Conservation (phyloP, 1,140 invertebrate genomes). For the Orchesella cincta region DNA sequence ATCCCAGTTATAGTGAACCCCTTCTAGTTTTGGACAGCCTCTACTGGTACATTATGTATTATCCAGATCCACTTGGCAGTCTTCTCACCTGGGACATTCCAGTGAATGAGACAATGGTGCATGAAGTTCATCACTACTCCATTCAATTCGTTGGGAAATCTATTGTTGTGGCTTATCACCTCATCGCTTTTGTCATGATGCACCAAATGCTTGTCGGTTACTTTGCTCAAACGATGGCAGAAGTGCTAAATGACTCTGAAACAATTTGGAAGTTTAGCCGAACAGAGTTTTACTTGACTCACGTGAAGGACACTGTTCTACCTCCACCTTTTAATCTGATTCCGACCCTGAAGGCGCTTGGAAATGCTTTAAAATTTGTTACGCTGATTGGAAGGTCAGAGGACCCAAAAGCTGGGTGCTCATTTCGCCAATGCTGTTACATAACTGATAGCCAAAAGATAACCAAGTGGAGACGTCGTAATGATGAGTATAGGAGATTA, state of each 20-base stretch:
- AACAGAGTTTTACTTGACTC: constrained; percentile 10
- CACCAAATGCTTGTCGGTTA: not conserved
- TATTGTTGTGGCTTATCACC: not conserved
- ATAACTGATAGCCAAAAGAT: not conserved
- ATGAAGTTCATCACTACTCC: constrained; percentile 14
- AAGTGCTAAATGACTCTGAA: not conserved
- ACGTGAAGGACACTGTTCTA: constrained; percentile 13
- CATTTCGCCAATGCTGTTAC: constrained; percentile 15
- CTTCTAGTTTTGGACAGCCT: no score
- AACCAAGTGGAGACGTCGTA: not conserved
- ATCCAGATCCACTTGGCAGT: no score
- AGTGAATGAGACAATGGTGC: not conserved
- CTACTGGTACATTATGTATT: no score
- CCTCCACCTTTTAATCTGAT: constrained; percentile 22
- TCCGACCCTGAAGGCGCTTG: not conserved
- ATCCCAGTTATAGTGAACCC: no score
- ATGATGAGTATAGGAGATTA: not conserved
- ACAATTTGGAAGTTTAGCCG: not conserved
- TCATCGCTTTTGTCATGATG: not conserved
- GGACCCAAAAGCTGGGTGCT: not conserved
- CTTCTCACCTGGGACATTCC: no score
- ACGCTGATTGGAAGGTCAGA: not conserved
- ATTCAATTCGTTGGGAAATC: not conserved
- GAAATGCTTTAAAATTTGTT: not conserved
- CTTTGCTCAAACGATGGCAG: not conserved